These are phyloP conservation scores for Trachymyrmex septentrionalis DNA, from an alignment of 1,140 invertebrate genomes.

Conservation along the genomic window DNA sequence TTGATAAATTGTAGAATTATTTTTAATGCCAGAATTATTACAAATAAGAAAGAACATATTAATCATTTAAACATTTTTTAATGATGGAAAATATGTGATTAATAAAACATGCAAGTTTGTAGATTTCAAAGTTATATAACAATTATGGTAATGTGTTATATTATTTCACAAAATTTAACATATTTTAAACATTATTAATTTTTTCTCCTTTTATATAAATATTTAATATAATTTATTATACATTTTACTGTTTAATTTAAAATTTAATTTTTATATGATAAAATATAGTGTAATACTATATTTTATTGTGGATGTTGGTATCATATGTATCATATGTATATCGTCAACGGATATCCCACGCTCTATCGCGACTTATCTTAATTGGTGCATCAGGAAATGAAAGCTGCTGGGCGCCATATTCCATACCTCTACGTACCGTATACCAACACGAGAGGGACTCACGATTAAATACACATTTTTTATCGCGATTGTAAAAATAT, in stretches of 20 bases:
- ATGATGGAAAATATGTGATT: neutral
- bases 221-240: neutral
- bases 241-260: neutral
- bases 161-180: neutral
- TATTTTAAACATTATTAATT: neutral
- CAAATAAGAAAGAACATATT: neutral
- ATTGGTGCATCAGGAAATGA: conserved; percentile 69
- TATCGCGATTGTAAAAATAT: neutral
- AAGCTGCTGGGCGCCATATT: conserved; percentile 25
- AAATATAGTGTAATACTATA: neutral
- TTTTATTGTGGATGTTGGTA: conserved; percentile 21
- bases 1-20: neutral
- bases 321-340: conserved; percentile 63
- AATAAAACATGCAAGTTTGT: neutral
- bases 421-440: neutral
- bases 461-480: conserved; percentile 23
- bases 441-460: conserved; percentile 3
- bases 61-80: neutral
- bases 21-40: neutral
- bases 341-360: conserved; percentile 72
- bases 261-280: conserved; percentile 15
- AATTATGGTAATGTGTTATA: neutral
- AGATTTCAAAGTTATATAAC: neutral
- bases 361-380: conserved; percentile 74
- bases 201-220: too few species aligned